Base-by-base conservation (phyloP, 2,888 invertebrate species). In the Temnothorax ravouxi region DNA sequence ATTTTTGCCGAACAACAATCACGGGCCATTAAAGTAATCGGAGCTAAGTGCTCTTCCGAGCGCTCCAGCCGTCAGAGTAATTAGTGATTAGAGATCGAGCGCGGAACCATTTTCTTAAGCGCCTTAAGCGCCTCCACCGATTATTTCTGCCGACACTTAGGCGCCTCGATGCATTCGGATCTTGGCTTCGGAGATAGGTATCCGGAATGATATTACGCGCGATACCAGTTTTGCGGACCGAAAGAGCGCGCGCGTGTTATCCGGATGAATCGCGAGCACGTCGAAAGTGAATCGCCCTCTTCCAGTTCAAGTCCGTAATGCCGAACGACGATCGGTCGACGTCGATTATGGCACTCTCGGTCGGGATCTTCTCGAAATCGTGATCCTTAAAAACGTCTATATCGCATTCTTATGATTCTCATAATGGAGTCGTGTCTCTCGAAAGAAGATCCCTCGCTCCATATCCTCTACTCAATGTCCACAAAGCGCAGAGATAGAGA, bases 301-400 rank as follows among this genome's bases (percentile, higher is more conserved):
- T 9, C 13, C 38, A 82, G 67, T 83, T 87, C 38, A 81, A 71
- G 34, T 34, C 56, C 11, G 79, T 79, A 59, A 79, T 59, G n/a
- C 75, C 50, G 25, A 62, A 74, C 44, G 29, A 50, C 25, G 29
- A 50, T 15, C 34, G 69, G 75, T 80, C 84, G 61, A 52, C 74
- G 76, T 79, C 84, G 88, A 88, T 88, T 88, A 87, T 25, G 83
- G 61, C 76, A 61, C 74, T 29, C 18, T 50, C 18, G 25, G 34
- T 15, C 54, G 76, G 21, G 29, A 80, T 34, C 61, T 15, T 62
- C 11, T 29, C 38, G 83, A 59, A 88, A 88, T 87, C 87, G 85
- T 71, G 87, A 85, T 87, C 85, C 76, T 71, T 75, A 85, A 62
- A 47, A 85, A 83, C 75, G 74, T 75, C 25, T 88, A 88, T 54